Evolutionary conservation across 2,888 invertebrate species (phyloP).

Genomic region (Acleris sparsana): DNA sequence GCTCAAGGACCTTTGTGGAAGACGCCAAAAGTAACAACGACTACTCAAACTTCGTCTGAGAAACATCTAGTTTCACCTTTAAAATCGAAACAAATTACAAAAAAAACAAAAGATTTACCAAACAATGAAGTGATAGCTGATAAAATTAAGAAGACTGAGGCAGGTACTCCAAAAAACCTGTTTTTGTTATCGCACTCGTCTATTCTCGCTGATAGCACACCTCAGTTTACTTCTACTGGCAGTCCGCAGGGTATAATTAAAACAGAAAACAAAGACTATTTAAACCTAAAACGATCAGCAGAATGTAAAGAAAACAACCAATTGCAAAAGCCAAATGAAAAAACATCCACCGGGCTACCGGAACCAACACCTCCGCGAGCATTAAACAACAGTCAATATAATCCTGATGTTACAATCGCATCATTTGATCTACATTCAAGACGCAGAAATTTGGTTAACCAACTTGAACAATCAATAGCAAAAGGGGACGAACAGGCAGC

Average conservation of each 20-base stretch:
- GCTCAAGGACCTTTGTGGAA: slow-evolving; percentile 48
- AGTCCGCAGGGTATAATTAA: slow-evolving; percentile 1
- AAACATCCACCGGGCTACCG: not conserved
- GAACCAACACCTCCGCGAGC: slow-evolving; percentile 3
- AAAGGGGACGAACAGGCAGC: slow-evolving; percentile 90
- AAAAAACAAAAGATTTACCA: not conserved
- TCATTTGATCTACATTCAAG: slow-evolving; percentile 58
- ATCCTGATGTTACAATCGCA: slow-evolving; percentile 35
- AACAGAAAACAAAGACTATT: not conserved
- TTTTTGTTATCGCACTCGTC: not conserved
- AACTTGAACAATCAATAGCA: slow-evolving; percentile 90
- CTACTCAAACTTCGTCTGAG: slow-evolving; percentile 24
- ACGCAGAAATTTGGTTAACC: slow-evolving; percentile 82
- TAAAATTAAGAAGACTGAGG: not conserved
- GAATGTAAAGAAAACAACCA: not conserved
- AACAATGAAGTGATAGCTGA: not conserved
- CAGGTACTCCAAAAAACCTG: not conserved
- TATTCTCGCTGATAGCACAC: not conserved
- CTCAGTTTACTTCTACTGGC: not conserved
- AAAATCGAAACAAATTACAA: slow-evolving; percentile 18
- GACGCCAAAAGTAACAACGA: slow-evolving; percentile 19
- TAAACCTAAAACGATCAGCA: not conserved
- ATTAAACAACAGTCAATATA: slow-evolving; percentile 8
- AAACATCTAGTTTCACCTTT: not conserved
- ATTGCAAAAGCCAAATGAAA: not conserved